Evolutionary conservation across 1,140 invertebrate genomes (phyloP), one percentile per base, ranked within the genome.

Genomic region (Leucophenga varia): DNA sequence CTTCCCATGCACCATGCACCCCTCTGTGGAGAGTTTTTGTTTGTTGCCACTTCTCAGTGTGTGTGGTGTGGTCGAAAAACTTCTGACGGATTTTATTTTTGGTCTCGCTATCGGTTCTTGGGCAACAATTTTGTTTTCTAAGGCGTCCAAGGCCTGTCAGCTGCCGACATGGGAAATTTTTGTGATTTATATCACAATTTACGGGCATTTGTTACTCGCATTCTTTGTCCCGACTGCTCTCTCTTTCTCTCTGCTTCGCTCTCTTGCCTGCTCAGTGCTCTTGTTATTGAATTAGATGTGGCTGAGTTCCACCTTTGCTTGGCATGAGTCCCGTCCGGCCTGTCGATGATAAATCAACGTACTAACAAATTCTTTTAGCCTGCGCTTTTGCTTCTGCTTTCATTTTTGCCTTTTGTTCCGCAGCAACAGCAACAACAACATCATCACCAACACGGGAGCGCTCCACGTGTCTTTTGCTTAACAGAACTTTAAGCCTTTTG

Each of bases 151-250:
- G 31, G 59, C 43, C 63, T 56, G 59, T 67, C 59, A 59, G 43
- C 52, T 51, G 46, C 52, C 61, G 49, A 57, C 47, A 57, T 53
- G 43, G 41, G 38, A 42, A 44, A 57, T 54, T 65, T 63, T 43
- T 22, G 52, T 65, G 63, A 65, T 67, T 65, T 65, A 63, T 65
- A 54, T 63, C 63, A 67, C 58, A 65, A 67, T 65, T 67, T 67
- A 59, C 59, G 56, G 42, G 43, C 61, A 64, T 64, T 64, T 56
- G 56, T 59, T 54, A 46, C 39, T 40, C 47, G 36, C 44, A 34
- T 35, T 36, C 35, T 54, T 30, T 38, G 17, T 8, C 37, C n/a
- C n/a, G n/a, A n/a, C n/a, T n/a, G n/a, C n/a, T n/a, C 36, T 28
- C 16, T 30, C 43, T 38, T 28, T 54, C 13, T 20, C 35, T 32